These are phyloP conservation scores for Cryptosula pallasiana DNA, from an alignment of 2,888 invertebrate genomes.

Conservation along the genomic window DNA sequence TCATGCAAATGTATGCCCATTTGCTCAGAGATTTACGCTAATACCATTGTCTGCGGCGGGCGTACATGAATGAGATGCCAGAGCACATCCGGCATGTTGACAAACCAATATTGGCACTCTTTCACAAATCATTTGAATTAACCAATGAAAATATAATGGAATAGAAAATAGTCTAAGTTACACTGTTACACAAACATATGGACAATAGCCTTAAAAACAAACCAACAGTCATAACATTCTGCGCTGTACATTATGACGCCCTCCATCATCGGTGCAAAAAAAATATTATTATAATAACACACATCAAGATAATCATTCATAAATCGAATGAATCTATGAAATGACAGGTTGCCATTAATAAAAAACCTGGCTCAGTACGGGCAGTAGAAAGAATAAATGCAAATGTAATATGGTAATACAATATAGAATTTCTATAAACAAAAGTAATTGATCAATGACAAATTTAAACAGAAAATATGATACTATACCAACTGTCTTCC, in stretches of 20 bases:
- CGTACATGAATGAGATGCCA: slow-evolving; percentile 5
- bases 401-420: too few species aligned
- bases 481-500: too few species aligned
- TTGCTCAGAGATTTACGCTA: too few species aligned
- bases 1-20: too few species aligned
- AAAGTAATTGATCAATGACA: too few species aligned
- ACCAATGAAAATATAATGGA: neutral
- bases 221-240: neutral
- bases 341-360: neutral
- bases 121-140: slow-evolving; percentile 13
- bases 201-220: neutral
- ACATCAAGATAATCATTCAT: neutral
- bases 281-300: neutral
- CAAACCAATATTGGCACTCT: neutral
- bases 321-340: neutral
- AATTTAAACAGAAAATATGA: too few species aligned
- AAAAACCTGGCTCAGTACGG: neutral
- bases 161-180: neutral
- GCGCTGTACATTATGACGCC: neutral
- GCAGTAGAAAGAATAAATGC: too few species aligned
- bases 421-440: too few species aligned
- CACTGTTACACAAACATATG: slow-evolving; percentile 9
- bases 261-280: neutral
- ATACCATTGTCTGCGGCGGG: too few species aligned
- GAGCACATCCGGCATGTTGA: neutral